Conservation (phyloP, 2,797 vertebrate species). For the Catamblyrhynchus diadema region DNA sequence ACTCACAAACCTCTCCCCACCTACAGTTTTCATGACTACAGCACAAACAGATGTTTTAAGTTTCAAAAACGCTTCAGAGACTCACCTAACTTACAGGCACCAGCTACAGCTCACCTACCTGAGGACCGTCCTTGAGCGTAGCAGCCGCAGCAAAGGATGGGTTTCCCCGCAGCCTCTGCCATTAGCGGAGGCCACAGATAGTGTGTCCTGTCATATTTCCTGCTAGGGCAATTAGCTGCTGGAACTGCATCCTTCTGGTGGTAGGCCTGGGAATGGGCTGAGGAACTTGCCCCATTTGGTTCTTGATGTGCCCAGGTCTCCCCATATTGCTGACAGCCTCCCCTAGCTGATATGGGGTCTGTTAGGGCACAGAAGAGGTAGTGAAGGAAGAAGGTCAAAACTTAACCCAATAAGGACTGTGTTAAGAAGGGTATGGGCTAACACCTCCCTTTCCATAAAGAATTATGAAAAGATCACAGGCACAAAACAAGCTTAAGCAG, state of each 20-base stretch:
- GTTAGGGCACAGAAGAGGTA: constrained; percentile 68
- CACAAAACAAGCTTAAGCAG: background rate
- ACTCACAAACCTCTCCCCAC: background rate
- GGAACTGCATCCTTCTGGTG: constrained; percentile 57
- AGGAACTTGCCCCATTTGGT: constrained; percentile 52
- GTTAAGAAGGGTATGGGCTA: background rate
- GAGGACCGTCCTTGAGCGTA: constrained; percentile 31
- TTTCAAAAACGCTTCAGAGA: background rate
- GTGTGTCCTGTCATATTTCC: constrained; percentile 51
- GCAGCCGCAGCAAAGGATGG: constrained; percentile 15
- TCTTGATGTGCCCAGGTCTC: constrained; percentile 63
- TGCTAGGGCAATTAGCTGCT: constrained; percentile 54
- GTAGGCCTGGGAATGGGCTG: constrained; percentile 47
- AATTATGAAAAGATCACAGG: constrained; percentile 38
- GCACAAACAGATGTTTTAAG: background rate
- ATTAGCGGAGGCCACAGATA: constrained; percentile 57
- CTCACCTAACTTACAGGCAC: background rate
- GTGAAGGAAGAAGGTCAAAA: constrained; percentile 65
- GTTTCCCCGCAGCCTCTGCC: constrained; percentile 45
- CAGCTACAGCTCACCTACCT: constrained; percentile 41
- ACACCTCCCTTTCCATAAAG: constrained; percentile 14
- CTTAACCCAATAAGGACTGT: background rate
- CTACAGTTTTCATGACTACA: background rate
- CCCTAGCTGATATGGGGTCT: constrained; percentile 63
- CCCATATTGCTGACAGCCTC: constrained; percentile 63